Evolutionary conservation across 2,888 invertebrate species (phyloP), one percentile per base, ranked within the genome.

Genomic region (Lasioglossum morio): DNA sequence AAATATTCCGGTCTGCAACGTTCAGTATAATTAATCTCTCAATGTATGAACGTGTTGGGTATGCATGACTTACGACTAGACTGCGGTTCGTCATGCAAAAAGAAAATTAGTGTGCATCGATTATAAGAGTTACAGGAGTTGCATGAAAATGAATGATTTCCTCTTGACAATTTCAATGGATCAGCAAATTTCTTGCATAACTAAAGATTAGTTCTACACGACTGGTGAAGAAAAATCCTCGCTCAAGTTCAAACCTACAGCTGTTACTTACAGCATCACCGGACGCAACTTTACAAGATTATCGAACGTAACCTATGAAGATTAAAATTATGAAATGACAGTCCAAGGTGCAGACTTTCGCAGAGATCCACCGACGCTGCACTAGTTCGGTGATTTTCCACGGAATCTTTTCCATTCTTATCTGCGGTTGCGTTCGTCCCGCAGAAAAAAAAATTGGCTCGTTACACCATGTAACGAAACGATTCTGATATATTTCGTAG

Each of bases 401-500:
- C 30, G 2, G 63, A 30, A 63, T 30, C 14, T 5, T 16, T 16
- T 27, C 34, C 2, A 19, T 63, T 16, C 1, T 19, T 30, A 63
- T 63, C 63, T 7, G 19, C 7, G 7, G 19, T 63, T 19, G 19
- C 3, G n/a, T 63, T 63, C 30, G 19, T 27, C 1, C 30, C 7
- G 63, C 30, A 2, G 30, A 30, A 63, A 16, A 1, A 63, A 63
- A 14, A 27, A 10, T 34, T 34, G 7, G 30, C 5, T 19, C 63
- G 19, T 19, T 8, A 14, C 27, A 27, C 4, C 4, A 2, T n/a
- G n/a, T 12, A 27, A 60, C 27, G 14, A 60, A n/a, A 16, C 14
- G 10, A 3, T 48, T 7, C 30, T 14, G 14, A 4, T 40, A 0
- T 78, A 0, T 78, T 72, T 92, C 86, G 5, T 95, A 98, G 98